phyloP scores from a whole-genome alignment of 2,113 vertebrate species.

The Saccopteryx leptura region DNA sequence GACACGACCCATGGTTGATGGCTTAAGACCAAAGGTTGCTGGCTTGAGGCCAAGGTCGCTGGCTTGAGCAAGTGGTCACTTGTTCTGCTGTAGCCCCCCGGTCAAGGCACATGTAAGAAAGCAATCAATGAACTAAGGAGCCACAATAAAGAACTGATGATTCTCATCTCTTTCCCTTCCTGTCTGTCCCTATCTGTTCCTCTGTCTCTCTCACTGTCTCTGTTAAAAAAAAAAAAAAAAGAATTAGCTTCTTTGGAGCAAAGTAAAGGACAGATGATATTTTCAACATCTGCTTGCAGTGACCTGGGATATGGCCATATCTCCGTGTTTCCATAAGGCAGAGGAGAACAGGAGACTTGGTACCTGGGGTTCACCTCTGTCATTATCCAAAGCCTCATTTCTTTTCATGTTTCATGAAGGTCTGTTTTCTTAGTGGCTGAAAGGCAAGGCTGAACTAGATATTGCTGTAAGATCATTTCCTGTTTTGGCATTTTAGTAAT shows the following conservation, averaged over 20 bases:
- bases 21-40: too few relatives aligned
- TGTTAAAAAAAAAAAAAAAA: background rate
- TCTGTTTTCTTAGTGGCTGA: conserved; percentile 13
- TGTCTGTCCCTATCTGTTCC: too few relatives aligned
- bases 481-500: background rate
- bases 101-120: too few relatives aligned
- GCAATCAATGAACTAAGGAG: too few relatives aligned
- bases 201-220: too few relatives aligned
- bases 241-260: background rate
- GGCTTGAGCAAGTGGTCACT: too few relatives aligned
- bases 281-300: background rate
- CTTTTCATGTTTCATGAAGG: background rate
- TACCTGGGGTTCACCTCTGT: background rate
- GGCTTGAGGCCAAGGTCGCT: too few relatives aligned
- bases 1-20: too few relatives aligned
- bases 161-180: too few relatives aligned
- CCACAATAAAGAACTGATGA: too few relatives aligned
- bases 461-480: background rate
- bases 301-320: background rate
- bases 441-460: background rate
- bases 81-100: too few relatives aligned
- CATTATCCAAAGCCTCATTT: background rate
- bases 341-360: background rate
- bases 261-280: background rate
- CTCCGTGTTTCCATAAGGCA: background rate